phyloP scores from a whole-genome alignment of 2,113 vertebrate genomes.

The Tiliqua scincoides region DNA sequence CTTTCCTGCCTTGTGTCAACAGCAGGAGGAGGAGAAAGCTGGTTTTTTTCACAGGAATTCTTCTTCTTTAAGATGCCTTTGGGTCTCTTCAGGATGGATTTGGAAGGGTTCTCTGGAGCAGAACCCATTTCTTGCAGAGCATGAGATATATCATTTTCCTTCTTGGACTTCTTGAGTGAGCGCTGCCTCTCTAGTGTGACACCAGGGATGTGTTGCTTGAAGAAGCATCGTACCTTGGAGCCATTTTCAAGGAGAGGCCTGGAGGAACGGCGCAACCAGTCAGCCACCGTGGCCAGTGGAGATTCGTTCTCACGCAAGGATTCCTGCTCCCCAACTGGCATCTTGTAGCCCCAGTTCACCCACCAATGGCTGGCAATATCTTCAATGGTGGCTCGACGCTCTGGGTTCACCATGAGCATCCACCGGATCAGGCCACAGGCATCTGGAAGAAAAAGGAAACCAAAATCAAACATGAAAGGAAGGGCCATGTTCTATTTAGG shows the following conservation, averaged over 20 bases:
- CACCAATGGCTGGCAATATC: constrained; percentile 97
- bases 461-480: neutral
- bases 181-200: constrained; percentile 83
- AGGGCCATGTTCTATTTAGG: neutral
- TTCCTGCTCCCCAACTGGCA: constrained; percentile 77
- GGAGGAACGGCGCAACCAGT: constrained; percentile 91
- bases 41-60: constrained; percentile 72
- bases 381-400: constrained; percentile 91
- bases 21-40: neutral
- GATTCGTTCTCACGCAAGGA: constrained; percentile 63
- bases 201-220: constrained; percentile 80
- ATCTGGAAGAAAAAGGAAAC: constrained; percentile 75
- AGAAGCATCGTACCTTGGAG: constrained; percentile 90
- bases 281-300: constrained; percentile 78
- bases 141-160: constrained; percentile 90
- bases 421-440: constrained; percentile 96
- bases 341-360: constrained; percentile 95
- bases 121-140: constrained; percentile 70
- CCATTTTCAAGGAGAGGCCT: constrained; percentile 90
- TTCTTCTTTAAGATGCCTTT: constrained; percentile 94
- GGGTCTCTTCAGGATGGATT: constrained; percentile 77
- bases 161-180: constrained; percentile 92
- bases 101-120: constrained; percentile 48
- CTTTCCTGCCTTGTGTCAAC: constrained; percentile 36
- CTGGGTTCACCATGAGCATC: constrained; percentile 98